Evolutionary conservation across 1,140 invertebrate species (phyloP).

Genomic region (Caerostris darwini): DNA sequence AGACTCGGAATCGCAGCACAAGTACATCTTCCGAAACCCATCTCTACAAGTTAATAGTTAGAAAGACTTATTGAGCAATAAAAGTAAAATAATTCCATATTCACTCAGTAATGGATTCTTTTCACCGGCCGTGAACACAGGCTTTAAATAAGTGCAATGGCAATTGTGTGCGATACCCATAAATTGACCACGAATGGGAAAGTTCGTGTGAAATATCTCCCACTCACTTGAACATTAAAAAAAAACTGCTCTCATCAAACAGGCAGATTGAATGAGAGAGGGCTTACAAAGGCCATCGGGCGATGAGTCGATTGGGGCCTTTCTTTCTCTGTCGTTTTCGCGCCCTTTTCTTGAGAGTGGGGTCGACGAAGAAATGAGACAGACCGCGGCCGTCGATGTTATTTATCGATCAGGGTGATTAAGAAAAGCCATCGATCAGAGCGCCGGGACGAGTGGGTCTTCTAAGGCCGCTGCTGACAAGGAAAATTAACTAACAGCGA

Average conservation of each 20-base stretch:
- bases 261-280: constrained; percentile 48
- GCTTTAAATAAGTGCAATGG: background rate
- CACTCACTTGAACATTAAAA: background rate
- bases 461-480: constrained; percentile 32
- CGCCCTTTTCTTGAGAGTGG: constrained; percentile 3
- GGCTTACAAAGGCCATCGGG: background rate
- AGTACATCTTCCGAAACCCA: background rate
- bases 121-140: background rate
- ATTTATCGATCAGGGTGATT: constrained; percentile 68
- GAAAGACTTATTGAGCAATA: constrained; percentile 1
- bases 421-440: constrained; percentile 36
- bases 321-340: constrained; percentile 1
- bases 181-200: constrained; percentile 5
- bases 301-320: constrained; percentile 23
- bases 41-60: background rate
- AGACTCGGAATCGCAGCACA: background rate
- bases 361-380: background rate
- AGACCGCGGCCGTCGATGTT: constrained; percentile 52
- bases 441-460: background rate
- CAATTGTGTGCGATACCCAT: background rate
- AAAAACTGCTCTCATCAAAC: background rate
- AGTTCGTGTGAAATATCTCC: constrained; percentile 27
- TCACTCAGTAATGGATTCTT: background rate
- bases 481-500: constrained; percentile 67
- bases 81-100: background rate